Conservation (phyloP, 2,797 vertebrate species). For the Lagodon rhomboides region DNA sequence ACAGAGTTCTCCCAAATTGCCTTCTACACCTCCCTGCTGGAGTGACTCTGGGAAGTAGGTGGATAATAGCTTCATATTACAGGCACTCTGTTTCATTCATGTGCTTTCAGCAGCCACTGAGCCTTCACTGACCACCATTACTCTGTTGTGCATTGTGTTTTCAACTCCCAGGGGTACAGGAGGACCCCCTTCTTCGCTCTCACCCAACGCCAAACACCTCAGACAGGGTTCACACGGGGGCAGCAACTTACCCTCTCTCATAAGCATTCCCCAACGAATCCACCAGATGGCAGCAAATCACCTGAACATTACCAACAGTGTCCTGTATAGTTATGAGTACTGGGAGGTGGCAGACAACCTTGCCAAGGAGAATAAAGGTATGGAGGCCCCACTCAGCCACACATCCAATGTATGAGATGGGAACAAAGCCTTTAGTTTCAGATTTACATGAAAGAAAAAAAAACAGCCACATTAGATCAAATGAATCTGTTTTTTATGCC, state of each 20-base stretch:
- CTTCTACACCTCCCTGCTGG: constrained; percentile 89
- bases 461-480: not conserved
- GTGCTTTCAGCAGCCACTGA: not conserved
- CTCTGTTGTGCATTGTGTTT: constrained; percentile 39
- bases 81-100: not conserved
- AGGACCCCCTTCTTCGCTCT: constrained; percentile 88
- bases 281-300: constrained; percentile 99
- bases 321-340: constrained; percentile 98
- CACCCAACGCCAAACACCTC: constrained; percentile 88
- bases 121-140: not conserved
- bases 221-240: constrained; percentile 88
- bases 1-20: constrained; percentile 94
- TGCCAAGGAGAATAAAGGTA: constrained; percentile 97
- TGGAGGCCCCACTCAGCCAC: not conserved
- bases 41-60: constrained; percentile 93
- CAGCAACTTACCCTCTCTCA: constrained; percentile 86
- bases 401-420: not conserved
- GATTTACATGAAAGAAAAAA: not conserved
- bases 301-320: constrained; percentile 98
- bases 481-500: not conserved
- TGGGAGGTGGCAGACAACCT: constrained; percentile 99
- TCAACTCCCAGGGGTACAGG: constrained; percentile 84
- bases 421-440: not conserved
- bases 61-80: constrained; percentile 25
- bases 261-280: constrained; percentile 98